Base-by-base conservation (phyloP, 1,140 invertebrate species). In the Drosophila hydei region DNA sequence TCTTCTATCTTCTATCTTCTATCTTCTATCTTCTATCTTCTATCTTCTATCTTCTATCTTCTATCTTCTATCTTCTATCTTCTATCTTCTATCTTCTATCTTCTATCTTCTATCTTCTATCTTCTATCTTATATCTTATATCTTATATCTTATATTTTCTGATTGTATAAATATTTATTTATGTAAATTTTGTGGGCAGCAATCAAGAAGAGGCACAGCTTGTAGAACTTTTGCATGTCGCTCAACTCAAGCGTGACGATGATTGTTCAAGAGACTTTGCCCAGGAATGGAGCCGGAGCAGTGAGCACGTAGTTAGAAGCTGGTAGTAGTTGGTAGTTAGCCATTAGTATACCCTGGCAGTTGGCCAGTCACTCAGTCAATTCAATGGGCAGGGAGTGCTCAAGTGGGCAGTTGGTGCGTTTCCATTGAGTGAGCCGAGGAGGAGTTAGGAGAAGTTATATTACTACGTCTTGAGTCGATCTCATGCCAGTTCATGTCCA, bases 171-270 rank as follows among this genome's bases (percentile, higher is more conserved):
- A 12, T 19, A 12, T 21, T 16, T 4, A 25, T 4, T 4, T 18
- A 25, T 25, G 9, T 16, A 42, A 23, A 48, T 55, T 38, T 19
- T 18, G 27, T 42, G 36, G 25, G 48, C 23, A 19, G 36, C 63
- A 52, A 63, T 69, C 50, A 54, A 50, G 21, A n/a, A 33, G 64
- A 45, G 25, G 55, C 25, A 42, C 50, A 67, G 25, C 16, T 69
- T 54, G 50, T 30, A 62, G 58, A 70, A 64, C 61, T 71, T 56
- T 64, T 51, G 68, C 68, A 64, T 64, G 21, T 40, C n/a, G 14
- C 40, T 70, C 73, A 80, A 81, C 77, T 80, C 78, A 80, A 48
- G 77, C 73, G 62, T 64, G 42, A 45, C 67, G 47, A 36, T 38
- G 43, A 21, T 69, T 61, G 30, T 54, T 45, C 11, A 19, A 16